Base-by-base conservation (phyloP, 2,888 invertebrate species). In the Rotaria socialis region DNA sequence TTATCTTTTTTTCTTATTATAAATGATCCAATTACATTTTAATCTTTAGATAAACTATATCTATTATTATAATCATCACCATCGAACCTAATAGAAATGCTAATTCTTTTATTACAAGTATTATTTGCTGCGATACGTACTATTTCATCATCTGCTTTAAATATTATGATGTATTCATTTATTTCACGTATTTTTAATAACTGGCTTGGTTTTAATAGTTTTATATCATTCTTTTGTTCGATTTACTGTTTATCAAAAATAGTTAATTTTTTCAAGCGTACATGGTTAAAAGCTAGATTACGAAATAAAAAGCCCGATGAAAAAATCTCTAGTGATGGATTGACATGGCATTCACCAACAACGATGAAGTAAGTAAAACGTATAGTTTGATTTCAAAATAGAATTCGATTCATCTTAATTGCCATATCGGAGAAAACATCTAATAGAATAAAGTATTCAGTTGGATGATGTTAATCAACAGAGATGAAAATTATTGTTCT, bases 51-150 rank as follows among this genome's bases (percentile, higher is more conserved):
- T 43, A 8, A 75, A 2, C 24, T 67, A 10, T 22, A 58, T 35
- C 35, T 35, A 35, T 35, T 35, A 35, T 35, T 24, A 8, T 24
- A 35, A 6, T 24, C 1, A 52, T 16, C 11, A 52, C 14, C 52
- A 52, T 52, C 14, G 52, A 35, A 19, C 35, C 22, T 67, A 10
- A 67, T 27, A 67, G 22, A 47, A n/a, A 80, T 80, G 80, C 16
- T 80, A 10, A 1, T 80, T 14, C 24, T 8, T 24, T 47, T 80
- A 80, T 2, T 43, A 3, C 47, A 47, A 47, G 80, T 47, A 24
- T 24, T 80, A 47, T 80, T 80, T n/a, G 80, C 80, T n/a, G 80
- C 80, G 5, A 80, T 43, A 11, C 80, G 47, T 10, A 80, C 80
- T 19, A 24, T 80, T 47, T 47, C 47, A 47, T n/a, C 10, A n/a